A percentile compares a stretch with the other conserved stretches of the same genome.
These are phyloP conservation scores for Saturnia pavonia DNA, from an alignment of 2,888 invertebrate species.

Conservation along the genomic window DNA sequence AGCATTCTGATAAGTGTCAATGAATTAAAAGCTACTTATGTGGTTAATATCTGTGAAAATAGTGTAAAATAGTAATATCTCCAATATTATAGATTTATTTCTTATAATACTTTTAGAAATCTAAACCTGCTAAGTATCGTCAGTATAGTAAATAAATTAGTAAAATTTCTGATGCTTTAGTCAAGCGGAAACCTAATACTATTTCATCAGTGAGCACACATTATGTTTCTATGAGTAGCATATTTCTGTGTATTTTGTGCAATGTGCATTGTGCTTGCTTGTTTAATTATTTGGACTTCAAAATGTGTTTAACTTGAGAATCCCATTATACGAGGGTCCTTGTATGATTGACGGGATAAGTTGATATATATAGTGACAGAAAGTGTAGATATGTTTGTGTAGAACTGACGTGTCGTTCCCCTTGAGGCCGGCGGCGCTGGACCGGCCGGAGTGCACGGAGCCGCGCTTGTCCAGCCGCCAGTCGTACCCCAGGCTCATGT, in stretches of 20 bases:
- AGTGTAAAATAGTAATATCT: neutral
- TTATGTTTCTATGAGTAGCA: neutral
- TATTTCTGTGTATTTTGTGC: neutral
- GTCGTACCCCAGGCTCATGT: conserved; percentile 48
- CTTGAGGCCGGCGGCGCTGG: conserved; percentile 88
- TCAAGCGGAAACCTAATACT: neutral
- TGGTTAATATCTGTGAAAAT: conserved; percentile 2
- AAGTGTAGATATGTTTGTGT: neutral
- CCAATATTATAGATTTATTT: neutral
- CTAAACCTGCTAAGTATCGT: too few relatives aligned
- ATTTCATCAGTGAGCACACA: neutral
- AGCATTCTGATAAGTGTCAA: neutral
- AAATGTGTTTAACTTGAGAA: too few relatives aligned
- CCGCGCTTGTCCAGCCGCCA: conserved; percentile 80
- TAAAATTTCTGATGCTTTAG: neutral
- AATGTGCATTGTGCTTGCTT: neutral
- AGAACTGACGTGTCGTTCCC: conserved; percentile 78
- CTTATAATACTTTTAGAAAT: too few relatives aligned
- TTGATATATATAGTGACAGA: neutral
- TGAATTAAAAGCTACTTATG: neutral
- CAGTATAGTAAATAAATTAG: neutral
- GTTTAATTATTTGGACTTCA: neutral
- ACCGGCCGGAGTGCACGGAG: conserved; percentile 89
- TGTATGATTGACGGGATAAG: neutral
- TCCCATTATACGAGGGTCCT: neutral